Evolutionary conservation across 2,113 vertebrate genomes (phyloP).

Genomic region (Pteropus alecto): DNA sequence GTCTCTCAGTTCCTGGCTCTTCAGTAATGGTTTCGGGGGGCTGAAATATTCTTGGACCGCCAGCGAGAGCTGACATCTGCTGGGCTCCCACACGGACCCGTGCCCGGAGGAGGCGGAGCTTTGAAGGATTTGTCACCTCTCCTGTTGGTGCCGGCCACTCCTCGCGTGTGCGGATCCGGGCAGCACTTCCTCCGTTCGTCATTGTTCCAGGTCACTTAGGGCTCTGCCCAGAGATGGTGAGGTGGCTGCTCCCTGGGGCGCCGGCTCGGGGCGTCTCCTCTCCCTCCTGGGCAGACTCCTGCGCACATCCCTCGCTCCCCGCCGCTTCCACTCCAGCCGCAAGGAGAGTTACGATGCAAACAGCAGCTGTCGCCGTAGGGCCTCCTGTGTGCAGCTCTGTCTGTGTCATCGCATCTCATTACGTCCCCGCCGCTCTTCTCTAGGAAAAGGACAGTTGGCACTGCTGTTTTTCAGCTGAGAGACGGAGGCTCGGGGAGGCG

Average conservation of each 20-base stretch:
- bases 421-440: background rate
- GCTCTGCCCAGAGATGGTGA: background rate
- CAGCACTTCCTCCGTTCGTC: background rate
- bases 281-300: accelerated
- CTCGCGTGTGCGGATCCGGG: background rate
- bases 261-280: background rate
- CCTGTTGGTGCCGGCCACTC: accelerated
- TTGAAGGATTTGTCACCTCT: background rate
- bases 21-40: background rate
- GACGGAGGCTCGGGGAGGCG: background rate
- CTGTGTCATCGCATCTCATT: background rate
- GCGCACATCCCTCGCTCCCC: background rate
- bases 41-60: background rate
- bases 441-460: background rate
- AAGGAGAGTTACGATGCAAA: background rate
- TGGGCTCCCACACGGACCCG: too few species aligned
- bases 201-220: background rate
- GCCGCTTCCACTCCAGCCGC: accelerated
- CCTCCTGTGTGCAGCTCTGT: background rate
- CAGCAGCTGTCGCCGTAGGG: background rate
- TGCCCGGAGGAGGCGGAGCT: background rate
- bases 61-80: background rate
- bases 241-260: background rate
- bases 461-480: background rate
- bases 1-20: background rate